Evolutionary conservation across 35 echinoderm and acorn worm species (phyloP).

Genomic region (Lytechinus variegatus): DNA sequence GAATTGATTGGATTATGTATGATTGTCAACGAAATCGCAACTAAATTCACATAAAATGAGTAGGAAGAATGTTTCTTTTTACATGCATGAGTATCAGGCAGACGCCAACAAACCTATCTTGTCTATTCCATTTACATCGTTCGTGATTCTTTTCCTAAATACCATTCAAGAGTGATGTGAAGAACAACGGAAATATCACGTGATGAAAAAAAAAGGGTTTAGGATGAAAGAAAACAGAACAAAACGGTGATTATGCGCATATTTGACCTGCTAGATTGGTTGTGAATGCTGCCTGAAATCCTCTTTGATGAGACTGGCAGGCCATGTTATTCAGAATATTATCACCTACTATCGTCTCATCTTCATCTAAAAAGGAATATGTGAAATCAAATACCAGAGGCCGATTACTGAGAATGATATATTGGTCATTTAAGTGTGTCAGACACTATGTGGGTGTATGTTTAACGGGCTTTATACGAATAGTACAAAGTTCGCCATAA

Average conservation of each 20-base stretch:
- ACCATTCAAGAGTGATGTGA: not conserved
- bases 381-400: not conserved
- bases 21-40: not conserved
- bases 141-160: not conserved
- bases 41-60: not conserved
- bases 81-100: not conserved
- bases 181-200: not conserved
- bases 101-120: not conserved
- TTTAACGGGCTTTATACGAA: not conserved
- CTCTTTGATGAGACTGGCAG: not conserved
- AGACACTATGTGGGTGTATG: not conserved
- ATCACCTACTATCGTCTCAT: not conserved
- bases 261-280: not conserved
- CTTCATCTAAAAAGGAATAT: not conserved
- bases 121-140: not conserved
- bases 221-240: not conserved
- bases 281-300: not conserved
- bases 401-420: not conserved
- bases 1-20: not conserved
- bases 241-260: not conserved
- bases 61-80: not conserved
- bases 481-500: not conserved
- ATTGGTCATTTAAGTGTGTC: slow-evolving; percentile 6
- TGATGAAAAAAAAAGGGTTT: not conserved
- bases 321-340: not conserved